Conservation (phyloP, 2,888 invertebrate genomes). For the Ptychoptera contaminata region DNA sequence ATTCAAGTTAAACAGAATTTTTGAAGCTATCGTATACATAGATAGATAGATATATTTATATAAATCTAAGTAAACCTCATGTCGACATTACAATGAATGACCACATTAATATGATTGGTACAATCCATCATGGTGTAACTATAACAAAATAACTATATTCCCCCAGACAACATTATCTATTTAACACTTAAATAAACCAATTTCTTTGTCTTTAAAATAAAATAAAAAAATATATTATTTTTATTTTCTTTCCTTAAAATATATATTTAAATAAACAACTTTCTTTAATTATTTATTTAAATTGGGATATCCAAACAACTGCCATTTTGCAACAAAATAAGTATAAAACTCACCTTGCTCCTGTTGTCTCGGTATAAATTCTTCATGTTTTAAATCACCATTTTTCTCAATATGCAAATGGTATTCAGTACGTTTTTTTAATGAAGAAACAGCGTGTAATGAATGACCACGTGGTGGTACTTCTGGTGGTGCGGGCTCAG, state of each 20-base stretch:
- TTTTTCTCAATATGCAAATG: conserved; percentile 30
- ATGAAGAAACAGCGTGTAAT: conserved; percentile 37
- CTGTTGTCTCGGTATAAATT: conserved; percentile 29
- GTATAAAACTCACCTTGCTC: conserved; percentile 16
- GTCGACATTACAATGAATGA: neutral
- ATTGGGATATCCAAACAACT: no score
- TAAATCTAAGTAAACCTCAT: no score
- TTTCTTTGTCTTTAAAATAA: neutral
- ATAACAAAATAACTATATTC: neutral
- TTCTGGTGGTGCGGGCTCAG: conserved; percentile 74
- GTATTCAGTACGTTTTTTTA: conserved; percentile 28
- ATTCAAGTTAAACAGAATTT: no score
- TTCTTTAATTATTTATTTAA: neutral
- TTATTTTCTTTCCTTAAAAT: no score
- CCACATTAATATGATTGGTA: neutral
- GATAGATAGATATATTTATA: no score
- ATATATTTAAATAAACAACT: neutral
- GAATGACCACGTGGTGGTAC: conserved; percentile 76
- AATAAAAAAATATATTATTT: no score
- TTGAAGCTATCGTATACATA: no score
- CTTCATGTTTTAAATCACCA: conserved; percentile 31
- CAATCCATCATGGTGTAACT: neutral
- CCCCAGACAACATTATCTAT: no score
- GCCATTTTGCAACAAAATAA: no score
- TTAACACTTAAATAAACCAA: neutral